Percentiles rank a stretch among this genome's conserved stretches.
Conservation (phyloP, 2,888 invertebrate genomes). For the Drosophila leonis region DNA sequence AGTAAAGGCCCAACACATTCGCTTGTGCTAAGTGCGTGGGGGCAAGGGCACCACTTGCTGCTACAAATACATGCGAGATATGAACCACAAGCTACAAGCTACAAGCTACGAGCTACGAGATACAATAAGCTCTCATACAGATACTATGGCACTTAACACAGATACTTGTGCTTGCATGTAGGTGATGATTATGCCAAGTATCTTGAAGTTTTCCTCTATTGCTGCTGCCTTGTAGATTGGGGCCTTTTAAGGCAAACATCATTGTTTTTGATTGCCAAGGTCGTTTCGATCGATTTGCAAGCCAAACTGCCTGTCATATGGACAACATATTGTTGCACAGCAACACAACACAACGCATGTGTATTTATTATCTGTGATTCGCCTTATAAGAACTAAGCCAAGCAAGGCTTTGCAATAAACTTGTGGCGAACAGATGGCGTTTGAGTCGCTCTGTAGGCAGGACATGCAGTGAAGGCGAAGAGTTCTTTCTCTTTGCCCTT, state of each 20-base stretch:
- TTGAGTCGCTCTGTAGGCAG: neutral
- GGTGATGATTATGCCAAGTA: slow-evolving; percentile 56
- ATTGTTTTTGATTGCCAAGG: slow-evolving; percentile 79
- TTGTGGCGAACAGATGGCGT: slow-evolving; percentile 45
- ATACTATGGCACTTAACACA: slow-evolving; percentile 45
- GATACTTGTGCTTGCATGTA: slow-evolving; percentile 38
- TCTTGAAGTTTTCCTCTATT: slow-evolving; percentile 34
- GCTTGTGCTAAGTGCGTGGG: slow-evolving; percentile 51
- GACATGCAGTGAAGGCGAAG: neutral
- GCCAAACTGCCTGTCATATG: slow-evolving; percentile 53
- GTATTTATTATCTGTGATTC: slow-evolving; percentile 25
- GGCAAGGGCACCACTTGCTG: slow-evolving; percentile 38
- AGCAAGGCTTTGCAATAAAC: slow-evolving; percentile 32
- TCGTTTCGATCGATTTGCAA: slow-evolving; percentile 67
- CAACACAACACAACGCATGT: slow-evolving; percentile 23
- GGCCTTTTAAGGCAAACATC: slow-evolving; percentile 69
- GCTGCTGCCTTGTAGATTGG: slow-evolving; percentile 35
- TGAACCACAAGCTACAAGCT: slow-evolving; percentile 5
- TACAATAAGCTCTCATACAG: slow-evolving; percentile 28
- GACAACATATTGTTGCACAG: slow-evolving; percentile 51
- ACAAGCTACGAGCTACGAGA: slow-evolving; percentile 18
- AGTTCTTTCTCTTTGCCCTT: neutral
- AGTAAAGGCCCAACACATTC: slow-evolving; percentile 22
- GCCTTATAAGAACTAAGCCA: slow-evolving; percentile 34
- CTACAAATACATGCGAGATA: slow-evolving; percentile 24